Conservation (phyloP, 2,113 vertebrate genomes). For the Clarias macrocephalus region DNA sequence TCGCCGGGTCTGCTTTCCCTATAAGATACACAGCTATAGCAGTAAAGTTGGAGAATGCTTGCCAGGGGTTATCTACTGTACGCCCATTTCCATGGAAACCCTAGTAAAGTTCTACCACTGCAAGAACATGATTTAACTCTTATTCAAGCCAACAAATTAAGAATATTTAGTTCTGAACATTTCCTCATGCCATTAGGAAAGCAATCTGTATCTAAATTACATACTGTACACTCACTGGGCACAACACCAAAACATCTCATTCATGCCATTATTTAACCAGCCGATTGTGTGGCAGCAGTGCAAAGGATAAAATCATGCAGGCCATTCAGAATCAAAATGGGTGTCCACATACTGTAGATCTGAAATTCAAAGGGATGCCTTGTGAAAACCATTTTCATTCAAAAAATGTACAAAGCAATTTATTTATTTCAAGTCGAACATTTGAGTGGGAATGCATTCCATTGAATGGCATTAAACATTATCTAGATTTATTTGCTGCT, state of each 20-base stretch:
- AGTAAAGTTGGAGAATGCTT: not conserved
- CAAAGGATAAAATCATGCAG: not conserved
- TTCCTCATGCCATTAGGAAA: not conserved
- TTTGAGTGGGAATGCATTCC: not conserved
- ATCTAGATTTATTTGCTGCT: not conserved
- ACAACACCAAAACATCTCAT: not conserved
- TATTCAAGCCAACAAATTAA: not conserved
- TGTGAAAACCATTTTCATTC: too few species aligned
- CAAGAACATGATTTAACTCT: not conserved
- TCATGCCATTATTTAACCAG: not conserved
- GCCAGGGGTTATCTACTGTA: not conserved
- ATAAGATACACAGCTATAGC: not conserved
- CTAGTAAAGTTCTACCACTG: not conserved
- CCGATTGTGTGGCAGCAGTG: not conserved
- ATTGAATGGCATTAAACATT: not conserved
- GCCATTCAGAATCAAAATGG: too few species aligned
- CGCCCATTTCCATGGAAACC: conserved; percentile 5
- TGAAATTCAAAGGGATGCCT: too few species aligned
- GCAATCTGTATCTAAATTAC: not conserved
- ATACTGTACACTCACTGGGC: not conserved
- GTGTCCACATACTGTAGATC: too few species aligned
- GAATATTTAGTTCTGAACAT: not conserved
- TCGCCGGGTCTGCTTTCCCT: not conserved
- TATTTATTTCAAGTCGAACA: not conserved
- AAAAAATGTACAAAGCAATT: too few species aligned